phyloP scores from a whole-genome alignment of 2,888 invertebrate species.

The Syritta pipiens region DNA sequence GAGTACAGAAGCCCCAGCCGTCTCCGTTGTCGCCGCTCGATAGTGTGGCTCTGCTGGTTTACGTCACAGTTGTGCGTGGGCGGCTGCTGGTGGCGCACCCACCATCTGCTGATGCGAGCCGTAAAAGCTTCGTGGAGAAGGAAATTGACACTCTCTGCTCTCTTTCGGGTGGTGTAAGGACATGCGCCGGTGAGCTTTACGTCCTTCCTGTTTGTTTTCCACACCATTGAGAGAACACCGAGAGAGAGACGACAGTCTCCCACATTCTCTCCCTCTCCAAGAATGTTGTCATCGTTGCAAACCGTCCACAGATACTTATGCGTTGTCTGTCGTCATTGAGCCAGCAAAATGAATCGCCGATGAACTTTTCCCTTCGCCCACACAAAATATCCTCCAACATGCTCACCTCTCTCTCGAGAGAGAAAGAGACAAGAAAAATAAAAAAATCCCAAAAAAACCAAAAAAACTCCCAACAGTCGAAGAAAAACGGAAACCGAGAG shows the following conservation, averaged over 20 bases:
- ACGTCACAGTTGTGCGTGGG: conserved; percentile 80
- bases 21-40: conserved; percentile 45
- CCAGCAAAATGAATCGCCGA: conserved; percentile 47
- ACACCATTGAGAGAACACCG: conserved; percentile 4
- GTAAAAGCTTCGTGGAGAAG: conserved; percentile 49
- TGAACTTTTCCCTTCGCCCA: conserved; percentile 62
- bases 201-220: conserved; percentile 18
- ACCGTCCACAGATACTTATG: conserved; percentile 48
- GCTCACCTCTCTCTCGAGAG: not conserved
- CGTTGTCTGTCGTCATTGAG: conserved; percentile 61
- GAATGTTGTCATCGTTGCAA: conserved; percentile 64
- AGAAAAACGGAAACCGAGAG: not conserved
- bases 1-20: not conserved
- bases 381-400: conserved; percentile 35
- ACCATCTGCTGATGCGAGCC: conserved; percentile 70
- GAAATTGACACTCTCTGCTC: no score
- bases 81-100: conserved; percentile 79
- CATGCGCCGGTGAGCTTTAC: conserved; percentile 52
- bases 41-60: conserved; percentile 72
- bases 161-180: no score
- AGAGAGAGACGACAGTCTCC: not conserved
- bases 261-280: conserved; percentile 30
- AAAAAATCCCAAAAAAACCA: conserved; percentile 9
- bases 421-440: not conserved
- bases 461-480: no score